Evolutionary conservation across 2,888 invertebrate species (phyloP).

Genomic region (Cetonia aurata): DNA sequence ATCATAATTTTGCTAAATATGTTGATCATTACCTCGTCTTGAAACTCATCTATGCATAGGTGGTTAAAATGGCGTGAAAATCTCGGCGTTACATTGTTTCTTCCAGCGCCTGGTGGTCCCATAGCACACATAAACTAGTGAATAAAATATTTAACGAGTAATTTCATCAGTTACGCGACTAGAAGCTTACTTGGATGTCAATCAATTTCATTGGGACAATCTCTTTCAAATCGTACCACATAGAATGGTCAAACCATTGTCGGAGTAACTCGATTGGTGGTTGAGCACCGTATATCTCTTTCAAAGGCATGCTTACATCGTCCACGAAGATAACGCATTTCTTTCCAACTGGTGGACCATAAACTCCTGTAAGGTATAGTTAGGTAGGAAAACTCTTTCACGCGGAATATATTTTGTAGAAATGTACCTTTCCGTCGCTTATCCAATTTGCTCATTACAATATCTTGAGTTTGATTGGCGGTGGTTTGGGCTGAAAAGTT

Average conservation of each 20-base stretch:
- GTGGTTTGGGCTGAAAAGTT: conserved; percentile 96
- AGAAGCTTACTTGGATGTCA: conserved; percentile 79
- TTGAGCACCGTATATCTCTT: conserved; percentile 92
- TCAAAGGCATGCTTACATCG: conserved; percentile 95
- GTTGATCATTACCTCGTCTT: conserved; percentile 83
- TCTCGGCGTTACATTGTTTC: conserved; percentile 85
- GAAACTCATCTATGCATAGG: conserved; percentile 89
- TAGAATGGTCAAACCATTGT: conserved; percentile 90
- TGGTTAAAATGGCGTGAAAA: conserved; percentile 90
- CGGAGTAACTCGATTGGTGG: conserved; percentile 93
- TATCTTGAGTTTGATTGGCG: conserved; percentile 93
- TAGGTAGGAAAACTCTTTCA: conserved; percentile 50
- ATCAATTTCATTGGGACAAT: conserved; percentile 82
- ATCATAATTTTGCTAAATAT: conserved; percentile 92
- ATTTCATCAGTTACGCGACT: not conserved
- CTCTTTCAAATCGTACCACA: conserved; percentile 91
- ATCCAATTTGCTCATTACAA: conserved; percentile 94
- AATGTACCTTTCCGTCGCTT: conserved; percentile 84
- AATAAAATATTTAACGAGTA: conserved; percentile 26
- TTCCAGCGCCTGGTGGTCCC: conserved; percentile 82
- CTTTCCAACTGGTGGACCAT: conserved; percentile 92
- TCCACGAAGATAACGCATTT: conserved; percentile 93
- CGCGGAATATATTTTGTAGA: not conserved
- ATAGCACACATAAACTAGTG: conserved; percentile 86
- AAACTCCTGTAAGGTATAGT: conserved; percentile 77